phyloP scores from a whole-genome alignment of 2,113 vertebrate species.

The Dasypus novemcinctus region DNA sequence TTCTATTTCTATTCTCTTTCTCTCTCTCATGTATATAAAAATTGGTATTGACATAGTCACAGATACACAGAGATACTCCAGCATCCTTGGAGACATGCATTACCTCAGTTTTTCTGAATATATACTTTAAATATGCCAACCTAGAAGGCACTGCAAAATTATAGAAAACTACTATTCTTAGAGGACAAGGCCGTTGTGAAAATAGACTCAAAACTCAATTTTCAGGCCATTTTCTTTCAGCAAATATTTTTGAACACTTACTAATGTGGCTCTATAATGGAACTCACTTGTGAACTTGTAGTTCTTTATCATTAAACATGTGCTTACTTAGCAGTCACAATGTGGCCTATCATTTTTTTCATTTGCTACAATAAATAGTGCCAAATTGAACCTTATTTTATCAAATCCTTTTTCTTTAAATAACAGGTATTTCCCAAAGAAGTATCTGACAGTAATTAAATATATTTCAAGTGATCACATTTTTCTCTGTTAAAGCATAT shows the following conservation, averaged over 20 bases:
- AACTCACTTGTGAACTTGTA: background rate
- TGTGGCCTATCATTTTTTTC: background rate
- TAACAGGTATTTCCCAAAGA: background rate
- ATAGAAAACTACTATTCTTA: background rate
- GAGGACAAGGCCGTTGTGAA: accelerated
- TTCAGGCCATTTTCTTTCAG: background rate
- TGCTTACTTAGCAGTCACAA: background rate
- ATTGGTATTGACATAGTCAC: background rate
- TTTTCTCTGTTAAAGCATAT: background rate
- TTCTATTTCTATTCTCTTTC: background rate
- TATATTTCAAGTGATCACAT: background rate
- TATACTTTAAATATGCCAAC: background rate
- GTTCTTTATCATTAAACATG: background rate
- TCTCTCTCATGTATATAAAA: too few relatives aligned
- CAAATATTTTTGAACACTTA: background rate
- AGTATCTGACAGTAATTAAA: background rate
- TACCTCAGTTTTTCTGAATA: background rate
- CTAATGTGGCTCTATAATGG: background rate
- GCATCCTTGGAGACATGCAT: background rate
- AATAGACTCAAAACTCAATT: background rate
- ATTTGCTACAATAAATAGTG: background rate
- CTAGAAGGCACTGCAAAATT: background rate
- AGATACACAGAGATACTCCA: background rate
- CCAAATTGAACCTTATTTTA: background rate
- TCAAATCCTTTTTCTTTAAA: background rate